phyloP scores from a whole-genome alignment of 1,140 invertebrate species.

The Doryteuthis pealeii region DNA sequence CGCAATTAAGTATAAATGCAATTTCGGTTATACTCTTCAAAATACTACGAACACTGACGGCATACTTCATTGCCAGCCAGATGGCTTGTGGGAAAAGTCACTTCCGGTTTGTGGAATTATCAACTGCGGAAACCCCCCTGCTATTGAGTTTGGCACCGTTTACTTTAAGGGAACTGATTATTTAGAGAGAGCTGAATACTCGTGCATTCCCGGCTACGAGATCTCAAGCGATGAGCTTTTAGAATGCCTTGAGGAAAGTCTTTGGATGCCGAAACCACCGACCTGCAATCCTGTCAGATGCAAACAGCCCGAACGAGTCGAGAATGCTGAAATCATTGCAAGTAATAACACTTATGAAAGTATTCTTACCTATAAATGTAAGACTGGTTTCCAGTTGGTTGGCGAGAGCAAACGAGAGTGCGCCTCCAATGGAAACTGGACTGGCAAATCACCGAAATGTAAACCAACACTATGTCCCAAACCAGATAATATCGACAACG shows the following conservation, averaged over 20 bases:
- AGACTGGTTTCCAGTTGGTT: constrained; percentile 56
- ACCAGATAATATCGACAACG: constrained; percentile 42
- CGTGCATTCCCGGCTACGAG: constrained; percentile 79
- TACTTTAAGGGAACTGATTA: constrained; percentile 26
- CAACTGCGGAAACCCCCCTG: constrained; percentile 36
- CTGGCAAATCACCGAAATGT: constrained; percentile 41
- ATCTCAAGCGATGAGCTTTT: constrained; percentile 66
- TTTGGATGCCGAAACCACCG: constrained; percentile 79
- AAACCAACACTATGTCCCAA: constrained; percentile 25
- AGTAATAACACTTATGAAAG: constrained; percentile 63
- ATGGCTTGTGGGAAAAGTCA: constrained; percentile 42
- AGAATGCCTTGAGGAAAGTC: constrained; percentile 84
- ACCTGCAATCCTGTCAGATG: constrained; percentile 67
- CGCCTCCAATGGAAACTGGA: constrained; percentile 55
- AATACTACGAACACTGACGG: constrained; percentile 24
- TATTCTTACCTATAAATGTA: constrained; percentile 61
- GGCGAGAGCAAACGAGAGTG: constrained; percentile 53
- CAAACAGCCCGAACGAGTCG: constrained; percentile 28
- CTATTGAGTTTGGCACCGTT: constrained; percentile 30
- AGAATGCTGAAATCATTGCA: constrained; percentile 35
- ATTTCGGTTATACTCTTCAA: constrained; percentile 44
- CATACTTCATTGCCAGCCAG: constrained; percentile 35
- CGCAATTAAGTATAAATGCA: constrained; percentile 46
- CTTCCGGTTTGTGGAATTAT: constrained; percentile 39
- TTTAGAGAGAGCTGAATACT: constrained; percentile 63